A percentile compares a stretch with the other conserved stretches of the same genome.
Evolutionary conservation across 2,888 invertebrate species (phyloP).

Genomic region (Hypsopygia costalis): DNA sequence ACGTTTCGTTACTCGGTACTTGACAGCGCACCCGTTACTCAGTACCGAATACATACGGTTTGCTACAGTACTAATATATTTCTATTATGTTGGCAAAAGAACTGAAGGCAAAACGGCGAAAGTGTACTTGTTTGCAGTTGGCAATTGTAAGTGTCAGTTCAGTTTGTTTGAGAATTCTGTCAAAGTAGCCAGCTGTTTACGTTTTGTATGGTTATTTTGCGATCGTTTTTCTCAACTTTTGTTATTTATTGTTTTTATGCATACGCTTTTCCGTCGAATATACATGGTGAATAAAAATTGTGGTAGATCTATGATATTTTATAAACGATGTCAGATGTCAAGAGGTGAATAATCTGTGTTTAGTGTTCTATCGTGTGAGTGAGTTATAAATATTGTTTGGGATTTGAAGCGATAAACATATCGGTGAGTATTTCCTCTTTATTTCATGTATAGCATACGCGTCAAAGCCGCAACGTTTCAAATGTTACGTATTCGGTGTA

Average conservation of each 20-base stretch:
- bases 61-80: too few species aligned
- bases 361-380: slow-evolving; percentile 71
- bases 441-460: slow-evolving; percentile 26
- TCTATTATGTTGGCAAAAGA: slow-evolving; percentile 28
- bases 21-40: too few species aligned
- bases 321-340: slow-evolving; percentile 75
- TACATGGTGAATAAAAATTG: slow-evolving; percentile 57
- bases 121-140: slow-evolving; percentile 60
- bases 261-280: slow-evolving; percentile 55
- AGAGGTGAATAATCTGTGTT: slow-evolving; percentile 75
- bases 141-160: slow-evolving; percentile 67
- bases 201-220: slow-evolving; percentile 77
- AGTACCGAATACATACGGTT: too few species aligned
- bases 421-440: slow-evolving; percentile 65
- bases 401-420: slow-evolving; percentile 72
- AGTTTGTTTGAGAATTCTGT: slow-evolving; percentile 72
- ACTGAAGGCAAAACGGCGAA: slow-evolving; percentile 62
- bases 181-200: slow-evolving; percentile 78
- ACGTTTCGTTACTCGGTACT: too few species aligned
- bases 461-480: slow-evolving; percentile 18
- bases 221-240: slow-evolving; percentile 73
- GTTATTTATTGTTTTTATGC: slow-evolving; percentile 72
- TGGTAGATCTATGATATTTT: slow-evolving; percentile 44
- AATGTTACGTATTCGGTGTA: slow-evolving; percentile 35
- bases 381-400: slow-evolving; percentile 76